These are phyloP conservation scores for Drosophila mercatorum DNA, from an alignment of 2,888 invertebrate genomes.

Conservation along the genomic window DNA sequence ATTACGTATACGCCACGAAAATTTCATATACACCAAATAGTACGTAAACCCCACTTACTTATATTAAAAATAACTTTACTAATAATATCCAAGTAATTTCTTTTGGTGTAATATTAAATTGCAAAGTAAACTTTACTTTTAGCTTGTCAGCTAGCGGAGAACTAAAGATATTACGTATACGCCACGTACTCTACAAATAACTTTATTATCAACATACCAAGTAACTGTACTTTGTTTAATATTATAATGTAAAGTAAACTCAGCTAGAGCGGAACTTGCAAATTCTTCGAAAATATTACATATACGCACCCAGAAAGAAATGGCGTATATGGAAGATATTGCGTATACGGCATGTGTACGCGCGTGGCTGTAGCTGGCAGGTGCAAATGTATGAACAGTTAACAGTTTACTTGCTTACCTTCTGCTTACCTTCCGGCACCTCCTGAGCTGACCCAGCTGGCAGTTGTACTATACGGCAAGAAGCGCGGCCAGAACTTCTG, in stretches of 20 bases:
- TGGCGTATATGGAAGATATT: slow-evolving; percentile 23
- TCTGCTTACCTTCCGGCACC: slow-evolving; percentile 13
- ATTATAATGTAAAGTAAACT: not conserved
- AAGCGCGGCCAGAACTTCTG: slow-evolving; percentile 54
- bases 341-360: slow-evolving; percentile 46
- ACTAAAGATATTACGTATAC: slow-evolving; percentile 1
- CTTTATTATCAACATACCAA: not conserved
- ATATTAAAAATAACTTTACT: not conserved
- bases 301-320: not conserved
- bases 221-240: not conserved
- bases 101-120: not conserved
- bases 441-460: slow-evolving; percentile 32
- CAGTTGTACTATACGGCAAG: slow-evolving; percentile 20
- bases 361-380: slow-evolving; percentile 31
- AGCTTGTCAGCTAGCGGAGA: not conserved
- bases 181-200: not conserved
- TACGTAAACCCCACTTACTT: not conserved
- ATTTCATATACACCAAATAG: not conserved
- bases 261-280: not conserved
- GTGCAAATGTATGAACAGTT: slow-evolving; percentile 55
- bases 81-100: not conserved
- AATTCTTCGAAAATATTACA: slow-evolving; percentile 3
- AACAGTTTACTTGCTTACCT: slow-evolving; percentile 36
- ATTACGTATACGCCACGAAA: not conserved
- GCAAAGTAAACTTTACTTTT: no score